Conservation (phyloP, 2,797 vertebrate genomes). For the Mus spretus region DNA sequence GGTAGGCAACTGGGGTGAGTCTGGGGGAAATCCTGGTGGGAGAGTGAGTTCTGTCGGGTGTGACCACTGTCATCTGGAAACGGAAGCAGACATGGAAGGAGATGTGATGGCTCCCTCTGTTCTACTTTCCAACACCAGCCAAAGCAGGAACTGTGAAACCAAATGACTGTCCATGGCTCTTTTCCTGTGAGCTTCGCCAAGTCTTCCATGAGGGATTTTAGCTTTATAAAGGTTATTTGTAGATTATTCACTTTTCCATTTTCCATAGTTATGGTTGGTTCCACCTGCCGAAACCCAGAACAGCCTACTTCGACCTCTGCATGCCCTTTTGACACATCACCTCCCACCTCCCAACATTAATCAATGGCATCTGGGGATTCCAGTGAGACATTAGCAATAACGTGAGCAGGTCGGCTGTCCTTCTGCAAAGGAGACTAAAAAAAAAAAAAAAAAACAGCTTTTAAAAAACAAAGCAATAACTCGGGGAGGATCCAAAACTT, state of each 20-base stretch:
- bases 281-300: constrained; percentile 36
- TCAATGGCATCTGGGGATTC: not conserved
- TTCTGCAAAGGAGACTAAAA: not conserved
- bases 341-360: not conserved
- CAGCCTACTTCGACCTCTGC: not conserved
- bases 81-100: not conserved
- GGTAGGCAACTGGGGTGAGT: not conserved
- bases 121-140: not conserved
- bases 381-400: not conserved
- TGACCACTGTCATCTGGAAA: not conserved
- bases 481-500: constrained; percentile 40
- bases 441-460: not conserved
- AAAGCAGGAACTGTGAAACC: constrained; percentile 8
- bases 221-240: not conserved
- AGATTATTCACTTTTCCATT: constrained; percentile 27
- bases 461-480: constrained; percentile 21
- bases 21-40: not conserved
- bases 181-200: constrained; percentile 13
- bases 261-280: not conserved
- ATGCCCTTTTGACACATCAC: not conserved
- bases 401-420: not conserved
- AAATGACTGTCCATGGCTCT: not conserved
- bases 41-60: not conserved
- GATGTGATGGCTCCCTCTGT: rapidly evolving
- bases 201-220: not conserved